Evolutionary conservation across 2,113 vertebrate species (phyloP), one percentile per base, ranked within the genome.

Genomic region (Percina caprodes): DNA sequence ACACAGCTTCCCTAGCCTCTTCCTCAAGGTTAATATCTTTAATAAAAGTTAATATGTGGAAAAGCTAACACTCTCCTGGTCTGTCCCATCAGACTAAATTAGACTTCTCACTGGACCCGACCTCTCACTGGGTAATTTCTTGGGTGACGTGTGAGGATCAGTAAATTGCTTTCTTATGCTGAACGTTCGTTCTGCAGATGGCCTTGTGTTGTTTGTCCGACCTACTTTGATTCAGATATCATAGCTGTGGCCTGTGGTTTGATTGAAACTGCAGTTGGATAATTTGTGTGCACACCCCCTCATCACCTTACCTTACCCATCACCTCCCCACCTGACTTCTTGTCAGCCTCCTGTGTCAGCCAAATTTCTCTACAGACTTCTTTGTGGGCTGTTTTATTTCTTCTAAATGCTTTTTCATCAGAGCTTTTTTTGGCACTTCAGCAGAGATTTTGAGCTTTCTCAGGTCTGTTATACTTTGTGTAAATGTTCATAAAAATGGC

Each of bases 101-200:
- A 92, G 80, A 79, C 84, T 85, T 86, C 81, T 91, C 69, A 23
- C 35, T 42, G 75, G 80, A 85, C 90, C 76, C 46, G 55, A 73
- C 58, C 71, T 78, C 86, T 80, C 80, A 81, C 69, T 73, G 18
- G 81, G 77, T 87, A 52, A 71, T 91, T 90, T 78, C 84, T 83
- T 39, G 49, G 59, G 75, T 90, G 91, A 89, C 77, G 86, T 88
- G 91, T 79, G 86, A 87, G 42, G 77, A 88, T 86, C 75, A 68
- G 79, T 70, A 94, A 95, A 95, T 94, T 94, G 91, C 94, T 95
- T 94, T 95, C 94, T 94, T 83, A 95, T 95, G 95, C 79, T 58
- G 74, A 78, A 69, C 83, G 80, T 88, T 91, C 52, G n/a, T 85
- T 77, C 80, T 80, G 79, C 82, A 84, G 80, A 80, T 75, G 14